Base-by-base conservation (phyloP, 2,113 vertebrate species). In the Sylvilagus bachmani region DNA sequence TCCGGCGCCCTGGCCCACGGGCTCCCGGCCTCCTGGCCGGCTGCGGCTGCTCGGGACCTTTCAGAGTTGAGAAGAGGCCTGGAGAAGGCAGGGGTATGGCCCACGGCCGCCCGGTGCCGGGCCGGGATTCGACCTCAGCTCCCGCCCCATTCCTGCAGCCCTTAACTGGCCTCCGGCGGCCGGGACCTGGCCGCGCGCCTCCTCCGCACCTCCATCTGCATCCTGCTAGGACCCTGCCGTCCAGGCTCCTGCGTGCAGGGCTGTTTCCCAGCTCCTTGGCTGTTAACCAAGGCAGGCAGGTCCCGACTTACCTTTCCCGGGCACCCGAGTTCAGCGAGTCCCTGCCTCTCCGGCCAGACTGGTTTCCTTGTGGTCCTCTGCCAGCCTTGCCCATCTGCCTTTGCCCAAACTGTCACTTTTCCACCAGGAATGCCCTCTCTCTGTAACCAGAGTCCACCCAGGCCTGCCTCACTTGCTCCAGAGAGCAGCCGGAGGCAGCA, bases 321-420 rank as follows among this genome's bases (percentile, higher is more conserved):
- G 89, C 75, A 62, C 86, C 9, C 31, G 67, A 94, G 95, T 93
- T 93, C 75, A 84, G 53, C 95, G 93, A 89, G 91, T 75, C 87
- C 53, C 44, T 62, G 81, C 77, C 88, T 90, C 95, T 95, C 96
- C 77, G 66, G 94, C 84, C 70, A n/a, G 66, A 95, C 84, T 86
- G 96, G 96, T 92, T 95, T 93, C 22, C 73, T 29, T 19, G 4
- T 44, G 64, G 84, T 83, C 89, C 88, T 93, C 77, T 51, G 66
- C 90, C 95, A 97, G 85, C 81, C 62, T 90, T 80, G 77, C 71
- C 86, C 94, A 86, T 69, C 89, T 64, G 77, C n/a, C 55, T 95
- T 86, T 89, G 92, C 84, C 84, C 80, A 85, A 70, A 51, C 44
- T 62, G 71, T 74, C 33, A 67, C 24, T 95, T 90, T 91, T 80